Evolutionary conservation across 1,140 invertebrate species (phyloP).

Genomic region (Argopecten irradians): DNA sequence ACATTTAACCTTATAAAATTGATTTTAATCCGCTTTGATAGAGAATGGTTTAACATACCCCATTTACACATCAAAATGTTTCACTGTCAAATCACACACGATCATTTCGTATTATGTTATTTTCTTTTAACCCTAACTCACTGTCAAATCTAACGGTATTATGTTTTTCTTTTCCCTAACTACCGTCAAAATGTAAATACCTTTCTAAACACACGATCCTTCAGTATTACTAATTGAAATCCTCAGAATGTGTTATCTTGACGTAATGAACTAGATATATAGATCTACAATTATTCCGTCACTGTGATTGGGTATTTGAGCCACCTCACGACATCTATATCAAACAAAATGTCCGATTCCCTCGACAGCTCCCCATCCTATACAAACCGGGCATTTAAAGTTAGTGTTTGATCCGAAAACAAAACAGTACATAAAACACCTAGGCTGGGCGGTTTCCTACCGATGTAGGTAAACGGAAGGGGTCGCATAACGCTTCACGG

Average conservation of each 20-base stretch:
- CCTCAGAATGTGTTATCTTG: not conserved
- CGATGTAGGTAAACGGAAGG: not conserved
- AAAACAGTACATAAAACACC: not conserved
- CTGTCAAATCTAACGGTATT: no score
- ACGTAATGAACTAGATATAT: not conserved
- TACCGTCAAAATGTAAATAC: no score
- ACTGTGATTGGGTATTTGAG: not conserved
- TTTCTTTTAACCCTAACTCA: no score
- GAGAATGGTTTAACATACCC: no score
- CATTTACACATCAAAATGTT: no score
- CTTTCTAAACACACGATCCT: no score
- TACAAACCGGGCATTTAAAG: not conserved
- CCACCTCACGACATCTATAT: not conserved
- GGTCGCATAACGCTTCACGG: not conserved
- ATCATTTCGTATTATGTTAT: no score
- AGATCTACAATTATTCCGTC: not conserved
- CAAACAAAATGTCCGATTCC: not conserved
- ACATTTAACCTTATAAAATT: no score
- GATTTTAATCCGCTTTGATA: no score
- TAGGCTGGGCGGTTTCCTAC: not conserved
- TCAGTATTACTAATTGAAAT: not conserved
- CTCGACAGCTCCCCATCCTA: not conserved
- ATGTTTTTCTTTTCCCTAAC: no score
- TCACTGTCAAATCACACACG: no score
- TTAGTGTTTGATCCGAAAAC: not conserved